phyloP scores from a whole-genome alignment of 1,140 invertebrate species.

The Heliothis subflexa region DNA sequence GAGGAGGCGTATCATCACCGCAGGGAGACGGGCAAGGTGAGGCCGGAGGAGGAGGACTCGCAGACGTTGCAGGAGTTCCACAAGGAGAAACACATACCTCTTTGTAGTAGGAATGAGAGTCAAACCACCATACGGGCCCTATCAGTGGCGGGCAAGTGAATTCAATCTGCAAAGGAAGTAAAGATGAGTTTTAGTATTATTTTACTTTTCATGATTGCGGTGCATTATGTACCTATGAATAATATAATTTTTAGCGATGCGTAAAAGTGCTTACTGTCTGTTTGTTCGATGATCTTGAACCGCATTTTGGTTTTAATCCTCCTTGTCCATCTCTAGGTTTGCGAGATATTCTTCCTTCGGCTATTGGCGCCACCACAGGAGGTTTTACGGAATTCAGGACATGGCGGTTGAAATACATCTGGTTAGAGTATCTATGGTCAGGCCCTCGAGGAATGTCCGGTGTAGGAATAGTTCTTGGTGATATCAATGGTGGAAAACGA shows the following conservation, averaged over 20 bases:
- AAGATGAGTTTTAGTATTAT: background rate
- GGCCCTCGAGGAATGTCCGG: slow-evolving; percentile 68
- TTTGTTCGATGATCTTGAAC: background rate
- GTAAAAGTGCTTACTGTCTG: background rate
- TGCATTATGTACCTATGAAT: no score
- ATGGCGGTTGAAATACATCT: slow-evolving; percentile 67
- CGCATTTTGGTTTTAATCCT: background rate
- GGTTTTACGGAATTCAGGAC: slow-evolving; percentile 69
- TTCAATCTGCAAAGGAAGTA: slow-evolving; percentile 57
- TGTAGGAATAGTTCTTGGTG: slow-evolving; percentile 69
- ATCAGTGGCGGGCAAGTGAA: slow-evolving; percentile 68
- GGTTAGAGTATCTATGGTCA: slow-evolving; percentile 65
- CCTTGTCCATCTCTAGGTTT: slow-evolving; percentile 28
- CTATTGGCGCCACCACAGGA: slow-evolving; percentile 72
- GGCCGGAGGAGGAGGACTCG: background rate
- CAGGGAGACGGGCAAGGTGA: background rate
- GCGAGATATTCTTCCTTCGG: slow-evolving; percentile 58
- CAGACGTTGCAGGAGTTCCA: background rate
- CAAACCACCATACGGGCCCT: slow-evolving; percentile 73
- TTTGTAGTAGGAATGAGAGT: slow-evolving; percentile 75
- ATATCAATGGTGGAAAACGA: slow-evolving; percentile 64
- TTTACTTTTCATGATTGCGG: no score
- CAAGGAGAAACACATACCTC: slow-evolving; percentile 40
- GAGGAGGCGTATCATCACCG: no score
- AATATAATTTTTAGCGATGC: background rate